Conservation (phyloP, 2,113 vertebrate genomes). For the Tapirus terrestris region DNA sequence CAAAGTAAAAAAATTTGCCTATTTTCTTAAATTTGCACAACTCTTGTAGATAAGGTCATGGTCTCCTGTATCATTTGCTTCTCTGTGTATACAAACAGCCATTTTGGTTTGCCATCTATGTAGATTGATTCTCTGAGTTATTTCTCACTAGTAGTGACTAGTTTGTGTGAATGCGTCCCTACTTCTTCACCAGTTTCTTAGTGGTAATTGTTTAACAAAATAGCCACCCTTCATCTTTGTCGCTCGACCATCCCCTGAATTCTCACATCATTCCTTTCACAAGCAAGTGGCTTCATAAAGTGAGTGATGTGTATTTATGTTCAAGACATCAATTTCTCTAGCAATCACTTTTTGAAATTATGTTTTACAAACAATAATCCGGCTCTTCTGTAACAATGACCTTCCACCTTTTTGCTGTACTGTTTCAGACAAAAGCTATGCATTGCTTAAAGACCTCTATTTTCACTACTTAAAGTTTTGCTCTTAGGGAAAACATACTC, state of each 20-base stretch:
- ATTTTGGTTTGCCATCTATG: neutral
- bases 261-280: neutral
- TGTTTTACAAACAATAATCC: neutral
- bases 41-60: neutral
- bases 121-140: neutral
- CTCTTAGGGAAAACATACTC: neutral
- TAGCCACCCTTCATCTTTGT: neutral
- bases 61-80: neutral
- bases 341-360: neutral
- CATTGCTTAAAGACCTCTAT: neutral
- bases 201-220: neutral
- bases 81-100: neutral
- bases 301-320: neutral
- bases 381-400: neutral
- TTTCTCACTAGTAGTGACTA: neutral
- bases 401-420: neutral
- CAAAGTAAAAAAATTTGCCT: neutral
- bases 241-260: neutral
- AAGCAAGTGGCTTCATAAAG: neutral
- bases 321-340: neutral
- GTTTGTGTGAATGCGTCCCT: neutral
- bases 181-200: neutral
- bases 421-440: neutral
- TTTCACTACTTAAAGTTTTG: neutral
- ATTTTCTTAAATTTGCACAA: neutral